Evolutionary conservation across 1,140 invertebrate species (phyloP), one percentile per base, ranked within the genome.

Genomic region (Hylaeus anthracinus): DNA sequence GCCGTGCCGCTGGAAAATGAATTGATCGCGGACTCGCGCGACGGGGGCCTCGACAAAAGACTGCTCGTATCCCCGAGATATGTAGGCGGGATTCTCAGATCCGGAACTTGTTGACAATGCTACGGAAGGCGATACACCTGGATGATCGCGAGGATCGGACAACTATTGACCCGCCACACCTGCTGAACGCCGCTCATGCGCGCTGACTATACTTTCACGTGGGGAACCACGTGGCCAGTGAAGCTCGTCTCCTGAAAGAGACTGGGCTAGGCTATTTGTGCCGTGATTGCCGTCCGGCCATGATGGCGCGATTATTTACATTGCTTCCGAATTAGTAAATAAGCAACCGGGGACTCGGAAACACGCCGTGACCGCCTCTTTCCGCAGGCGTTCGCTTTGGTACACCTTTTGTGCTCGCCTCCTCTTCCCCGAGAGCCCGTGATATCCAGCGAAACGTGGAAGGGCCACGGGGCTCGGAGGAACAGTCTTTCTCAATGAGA

Each of bases 51-150:
- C 71, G 77, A 77, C 67, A 64, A 76, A 77, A 77, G 70, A 77
- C 45, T 14, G 15, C 64, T 37, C 37, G 67, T 78, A 56, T 65
- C 43, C 53, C 26, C 64, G 39, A 63, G 74, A 81, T 64, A 84
- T 80, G 86, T 84, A 83, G 82, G 80, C 79, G 85, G 88, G 88
- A 90, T 88, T 90, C 91, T 91, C 85, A 91, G 90, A 92, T 93
- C 92, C 93, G 92, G 93, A 93, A 93, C 91, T 90, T 88, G 89
- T 86, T 90, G 92, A 93, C 93, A 93, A 93, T 92, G 90, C 83
- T 89, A 83, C 92, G 93, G 93, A 93, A 93, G 93, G 93, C 92
- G 93, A 93, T 93, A 93, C 92, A 93, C 92, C 91, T 88, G 92
- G 92, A 91, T 85, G 91, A 89, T 88, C 89, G 81, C 83, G 89